Base-by-base conservation (phyloP, 2,888 invertebrate species). In the Hyposoter didymator region DNA sequence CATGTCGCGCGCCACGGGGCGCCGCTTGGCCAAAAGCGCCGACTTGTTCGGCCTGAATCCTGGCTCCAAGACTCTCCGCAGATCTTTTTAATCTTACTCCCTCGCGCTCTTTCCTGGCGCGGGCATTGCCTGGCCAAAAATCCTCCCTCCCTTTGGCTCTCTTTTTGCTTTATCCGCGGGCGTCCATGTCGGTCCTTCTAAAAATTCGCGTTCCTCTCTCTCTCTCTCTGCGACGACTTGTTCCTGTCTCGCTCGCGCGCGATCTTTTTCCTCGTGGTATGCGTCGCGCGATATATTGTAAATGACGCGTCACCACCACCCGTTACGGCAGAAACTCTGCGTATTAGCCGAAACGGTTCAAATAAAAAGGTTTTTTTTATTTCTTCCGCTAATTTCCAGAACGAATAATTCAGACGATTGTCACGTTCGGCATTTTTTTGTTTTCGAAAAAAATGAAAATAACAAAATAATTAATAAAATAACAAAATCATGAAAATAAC, bases 1-100 rank as follows among this genome's bases (percentile, higher is more conserved):
- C 91, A 93, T 93, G 93, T 93, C 93, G 91, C 92, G 90, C 93
- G 89, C 93, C 91, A 89, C 91, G 91, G 93, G 93, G 92, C 91
- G 91, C 90, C 90, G 85, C 81, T 69, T 88, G 89, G 88, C 91
- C 91, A 93, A 93, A 93, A 92, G 92, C 89, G 91, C 93, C 93
- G 93, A 91, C 93, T 88, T 73, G 62, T 80, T 73, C 78, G 79
- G 62, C 32, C 52, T 45, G 47, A 66, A 62, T 17, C 66, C 80
- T 47, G 85, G 55, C 78, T 75, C 74, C 82, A 64, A 85, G 69
- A 85, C 75, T 66, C 84, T 39, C 17, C 69, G n/a, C n/a, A 28
- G 69, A 35, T 69, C 59, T 78, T 69, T 43, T 39, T 59, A 19
- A 78, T 78, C 67, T 64, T 78, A 62, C 72, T 47, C 73, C 82